phyloP scores from a whole-genome alignment of 1,140 invertebrate genomes.

The Polypedilum vanderplanki region DNA sequence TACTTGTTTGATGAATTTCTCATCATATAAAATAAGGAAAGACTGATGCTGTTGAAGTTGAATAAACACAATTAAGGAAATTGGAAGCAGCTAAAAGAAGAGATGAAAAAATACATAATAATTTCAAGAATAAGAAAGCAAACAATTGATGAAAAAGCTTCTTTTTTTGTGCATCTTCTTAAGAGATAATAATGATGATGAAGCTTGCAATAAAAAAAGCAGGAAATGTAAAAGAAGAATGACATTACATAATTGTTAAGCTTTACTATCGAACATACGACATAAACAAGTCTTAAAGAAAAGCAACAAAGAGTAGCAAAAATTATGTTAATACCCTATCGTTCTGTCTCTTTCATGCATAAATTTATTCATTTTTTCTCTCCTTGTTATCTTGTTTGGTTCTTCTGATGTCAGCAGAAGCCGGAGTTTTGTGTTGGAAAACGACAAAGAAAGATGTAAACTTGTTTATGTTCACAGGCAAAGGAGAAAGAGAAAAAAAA shows the following conservation, averaged over 20 bases:
- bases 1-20: no score
- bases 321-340: constrained; percentile 3
- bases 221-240: background rate
- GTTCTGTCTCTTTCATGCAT: constrained; percentile 4
- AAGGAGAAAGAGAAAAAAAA: background rate
- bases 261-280: background rate
- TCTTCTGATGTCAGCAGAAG: background rate
- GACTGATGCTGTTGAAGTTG: no score
- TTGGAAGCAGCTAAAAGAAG: no score
- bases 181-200: no score
- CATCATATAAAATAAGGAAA: no score
- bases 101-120: no score
- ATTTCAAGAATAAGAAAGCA: no score
- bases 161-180: no score
- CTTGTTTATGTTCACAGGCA: constrained; percentile 22
- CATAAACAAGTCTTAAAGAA: background rate
- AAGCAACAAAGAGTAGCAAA: background rate
- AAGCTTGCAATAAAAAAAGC: background rate
- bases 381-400: background rate
- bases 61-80: no score
- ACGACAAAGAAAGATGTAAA: constrained; percentile 2
- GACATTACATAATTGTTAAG: constrained; percentile 5
- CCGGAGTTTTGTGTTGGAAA: background rate
- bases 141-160: no score
- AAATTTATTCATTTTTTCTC: background rate